phyloP scores from a whole-genome alignment of 1,140 invertebrate species.

The Apis florea region DNA sequence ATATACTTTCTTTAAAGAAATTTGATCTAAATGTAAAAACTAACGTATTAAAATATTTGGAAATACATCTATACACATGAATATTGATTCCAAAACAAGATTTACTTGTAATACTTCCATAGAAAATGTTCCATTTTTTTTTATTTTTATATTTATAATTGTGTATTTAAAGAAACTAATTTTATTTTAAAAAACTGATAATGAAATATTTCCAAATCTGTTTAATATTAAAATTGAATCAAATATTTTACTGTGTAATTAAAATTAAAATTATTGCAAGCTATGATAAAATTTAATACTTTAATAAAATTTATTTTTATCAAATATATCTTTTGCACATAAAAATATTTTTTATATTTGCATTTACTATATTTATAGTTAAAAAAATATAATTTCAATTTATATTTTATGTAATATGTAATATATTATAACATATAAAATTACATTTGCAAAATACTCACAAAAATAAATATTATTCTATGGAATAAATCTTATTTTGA shows the following conservation, averaged over 20 bases:
- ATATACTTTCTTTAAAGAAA: slow-evolving; percentile 36
- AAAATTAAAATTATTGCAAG: slow-evolving; percentile 2
- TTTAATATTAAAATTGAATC: neutral
- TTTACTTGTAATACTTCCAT: slow-evolving; percentile 25
- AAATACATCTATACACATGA: slow-evolving; percentile 40
- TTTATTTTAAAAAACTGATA: neutral
- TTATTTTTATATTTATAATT: neutral
- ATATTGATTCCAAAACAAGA: slow-evolving; percentile 61
- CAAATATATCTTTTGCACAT: neutral
- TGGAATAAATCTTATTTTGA: slow-evolving; percentile 60
- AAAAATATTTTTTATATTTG: neutral
- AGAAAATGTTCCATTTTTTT: neutral
- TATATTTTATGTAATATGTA: neutral
- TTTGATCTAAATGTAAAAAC: slow-evolving; percentile 32
- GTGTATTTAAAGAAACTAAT: neutral
- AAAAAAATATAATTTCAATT: slow-evolving; percentile 6
- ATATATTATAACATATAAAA: neutral
- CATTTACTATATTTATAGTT: neutral
- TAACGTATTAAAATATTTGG: slow-evolving; percentile 30
- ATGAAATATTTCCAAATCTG: slow-evolving; percentile 4
- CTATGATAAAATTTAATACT: neutral
- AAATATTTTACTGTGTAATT: neutral
- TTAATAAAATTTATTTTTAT: too few species aligned
- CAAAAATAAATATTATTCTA: slow-evolving; percentile 2
- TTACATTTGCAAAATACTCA: neutral